Conservation (phyloP, 2,888 invertebrate species). For the Drosophila lacicola region DNA sequence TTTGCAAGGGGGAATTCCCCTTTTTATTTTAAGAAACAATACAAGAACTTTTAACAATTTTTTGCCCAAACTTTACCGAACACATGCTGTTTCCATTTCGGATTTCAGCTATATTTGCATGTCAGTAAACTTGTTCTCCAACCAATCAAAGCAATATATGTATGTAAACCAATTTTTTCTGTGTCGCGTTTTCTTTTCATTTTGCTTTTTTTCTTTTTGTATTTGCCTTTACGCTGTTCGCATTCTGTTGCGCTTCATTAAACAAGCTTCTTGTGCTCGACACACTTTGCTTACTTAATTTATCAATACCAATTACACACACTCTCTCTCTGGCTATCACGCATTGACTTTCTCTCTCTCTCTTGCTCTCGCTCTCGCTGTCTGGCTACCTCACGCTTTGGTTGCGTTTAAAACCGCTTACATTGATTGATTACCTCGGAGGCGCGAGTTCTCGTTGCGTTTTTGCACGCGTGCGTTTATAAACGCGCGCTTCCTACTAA, state of each 20-base stretch:
- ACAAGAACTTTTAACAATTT: no score
- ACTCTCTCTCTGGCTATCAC: slow-evolving; percentile 2
- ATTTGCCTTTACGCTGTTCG: slow-evolving; percentile 10
- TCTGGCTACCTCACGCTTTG: neutral
- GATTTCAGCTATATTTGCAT: no score
- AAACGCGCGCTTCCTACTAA: slow-evolving; percentile 41
- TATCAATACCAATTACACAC: slow-evolving; percentile 72
- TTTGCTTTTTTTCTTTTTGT: neutral
- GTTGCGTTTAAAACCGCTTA: slow-evolving; percentile 64
- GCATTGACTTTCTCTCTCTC: neutral
- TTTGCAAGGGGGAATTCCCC: no score
- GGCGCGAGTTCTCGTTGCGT: slow-evolving; percentile 70
- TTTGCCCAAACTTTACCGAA: neutral
- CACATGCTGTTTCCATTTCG: neutral
- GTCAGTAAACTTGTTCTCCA: neutral
- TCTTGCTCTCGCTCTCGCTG: neutral
- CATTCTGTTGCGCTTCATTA: slow-evolving; percentile 46
- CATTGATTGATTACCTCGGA: slow-evolving; percentile 75
- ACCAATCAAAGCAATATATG: neutral
- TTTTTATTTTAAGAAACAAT: no score
- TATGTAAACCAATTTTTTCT: neutral
- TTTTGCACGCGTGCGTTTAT: slow-evolving; percentile 62
- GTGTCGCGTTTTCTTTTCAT: slow-evolving; percentile 3
- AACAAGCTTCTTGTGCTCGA: slow-evolving; percentile 49
- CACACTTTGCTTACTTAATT: slow-evolving; percentile 62